Base-by-base conservation (phyloP, 2,888 invertebrate genomes). In the Microctonus hyperodae region DNA sequence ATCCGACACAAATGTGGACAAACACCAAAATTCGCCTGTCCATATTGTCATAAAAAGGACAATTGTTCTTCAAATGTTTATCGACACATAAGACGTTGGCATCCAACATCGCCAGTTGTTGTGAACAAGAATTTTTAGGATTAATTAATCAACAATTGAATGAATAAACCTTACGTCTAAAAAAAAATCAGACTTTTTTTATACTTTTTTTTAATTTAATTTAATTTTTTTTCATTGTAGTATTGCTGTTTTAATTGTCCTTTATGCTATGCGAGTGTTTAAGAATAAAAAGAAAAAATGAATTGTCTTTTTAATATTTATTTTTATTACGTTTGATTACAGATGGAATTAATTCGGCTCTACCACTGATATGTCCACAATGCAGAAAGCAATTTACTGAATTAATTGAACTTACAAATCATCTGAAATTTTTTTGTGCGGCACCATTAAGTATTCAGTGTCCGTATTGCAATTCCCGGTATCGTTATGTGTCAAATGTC, bases 1-100 rank as follows among this genome's bases (percentile, higher is more conserved):
- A 75, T 79, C 59, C 81, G 84, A 64, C 83, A 84, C 73, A 82
- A 80, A 66, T 86, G 86, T 64, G 85, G 85, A 40, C 81, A 83
- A 69, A 82, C 79, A 0, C 82, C 82, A 37, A 79, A 84, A 70
- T 85, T 83, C 70, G 81, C 79, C 48, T 86, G 85, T 75, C 83
- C 83, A 1, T 82, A 83, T 70, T 86, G 86, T 72, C 78, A 77
- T 65, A 81, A 83, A 70, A 83, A 81, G 73, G 83, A 85, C 67
- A 83, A 84, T 70, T 83, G 82, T 5, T 83, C 82, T 9, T 83
- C 83, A 23, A 83, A 83, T 70, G 79, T 83, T 70, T 83, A 83
- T 68, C 76, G 82, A 59, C 84, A 83, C 70, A 79, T 83, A n/a
- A 75, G 83, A 65, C 74, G 83, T 11, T 83, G 83, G 83, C 83